A percentile compares a stretch with the other conserved stretches of the same genome.
Conservation (phyloP, 2,113 vertebrate species). For the Prolemur simus region DNA sequence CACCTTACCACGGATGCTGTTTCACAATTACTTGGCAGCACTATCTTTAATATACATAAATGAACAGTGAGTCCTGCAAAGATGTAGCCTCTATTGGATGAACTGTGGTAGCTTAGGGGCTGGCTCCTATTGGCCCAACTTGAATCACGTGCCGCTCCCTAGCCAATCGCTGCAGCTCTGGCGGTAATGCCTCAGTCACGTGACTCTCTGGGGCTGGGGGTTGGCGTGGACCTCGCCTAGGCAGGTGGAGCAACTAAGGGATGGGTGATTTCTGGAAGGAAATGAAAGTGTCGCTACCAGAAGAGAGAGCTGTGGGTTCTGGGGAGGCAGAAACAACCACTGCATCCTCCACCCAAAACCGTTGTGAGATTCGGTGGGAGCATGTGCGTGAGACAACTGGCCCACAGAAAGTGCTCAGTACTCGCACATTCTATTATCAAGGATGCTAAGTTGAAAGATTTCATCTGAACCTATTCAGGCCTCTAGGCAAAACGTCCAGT, state of each 20-base stretch:
- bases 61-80: not conserved
- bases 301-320: not conserved
- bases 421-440: not conserved
- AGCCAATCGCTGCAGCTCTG: not conserved
- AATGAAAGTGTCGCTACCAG: not conserved
- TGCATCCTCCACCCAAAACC: not conserved
- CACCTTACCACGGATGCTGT: not conserved
- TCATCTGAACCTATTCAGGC: not conserved
- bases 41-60: not conserved
- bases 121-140: not conserved
- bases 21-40: not conserved
- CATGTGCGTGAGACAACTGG: rapidly evolving
- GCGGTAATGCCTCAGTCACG: not conserved
- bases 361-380: not conserved
- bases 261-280: not conserved
- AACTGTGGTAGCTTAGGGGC: rapidly evolving
- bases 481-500: not conserved
- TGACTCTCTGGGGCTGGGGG: rapidly evolving
- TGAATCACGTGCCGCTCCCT: not conserved
- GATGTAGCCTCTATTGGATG: rapidly evolving
- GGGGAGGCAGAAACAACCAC: not conserved
- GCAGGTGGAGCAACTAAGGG: rapidly evolving
- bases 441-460: not conserved
- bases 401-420: not conserved
- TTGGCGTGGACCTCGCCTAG: not conserved